Evolutionary conservation across 2,888 invertebrate genomes (phyloP).

Genomic region (Tolmerus cingulatus): DNA sequence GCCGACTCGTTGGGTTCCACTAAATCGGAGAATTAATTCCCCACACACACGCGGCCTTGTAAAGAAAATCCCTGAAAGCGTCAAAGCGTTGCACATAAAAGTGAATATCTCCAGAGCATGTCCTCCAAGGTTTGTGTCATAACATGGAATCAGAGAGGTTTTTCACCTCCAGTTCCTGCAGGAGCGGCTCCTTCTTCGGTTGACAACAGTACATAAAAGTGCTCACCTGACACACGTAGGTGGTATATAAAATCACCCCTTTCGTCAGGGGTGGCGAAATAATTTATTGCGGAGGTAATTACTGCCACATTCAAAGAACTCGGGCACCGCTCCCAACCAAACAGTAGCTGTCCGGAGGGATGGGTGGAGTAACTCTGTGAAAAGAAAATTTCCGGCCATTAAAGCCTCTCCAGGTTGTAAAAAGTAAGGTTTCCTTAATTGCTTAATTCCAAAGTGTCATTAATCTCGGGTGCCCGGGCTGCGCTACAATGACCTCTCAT

Average conservation of each 20-base stretch:
- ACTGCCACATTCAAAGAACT: neutral
- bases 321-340: neutral
- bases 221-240: neutral
- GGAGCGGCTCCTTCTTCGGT: neutral
- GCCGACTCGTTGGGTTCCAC: neutral
- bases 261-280: neutral
- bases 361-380: neutral
- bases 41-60: neutral
- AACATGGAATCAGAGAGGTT: neutral
- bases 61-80: neutral
- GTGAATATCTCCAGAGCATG: neutral
- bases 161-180: neutral
- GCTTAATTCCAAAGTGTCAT: constrained; percentile 23
- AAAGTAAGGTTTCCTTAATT: constrained; percentile 8
- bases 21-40: neutral
- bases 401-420: constrained; percentile 7
- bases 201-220: neutral
- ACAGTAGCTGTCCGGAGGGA: neutral
- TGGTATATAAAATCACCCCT: neutral
- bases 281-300: neutral
- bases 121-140: neutral
- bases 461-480: neutral
- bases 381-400: constrained; percentile 27
- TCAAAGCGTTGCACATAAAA: neutral
- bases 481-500: constrained; percentile 23